Evolutionary conservation across 2,797 vertebrate genomes (phyloP), one percentile per base, ranked within the genome.

Genomic region (Poecilia velifera): DNA sequence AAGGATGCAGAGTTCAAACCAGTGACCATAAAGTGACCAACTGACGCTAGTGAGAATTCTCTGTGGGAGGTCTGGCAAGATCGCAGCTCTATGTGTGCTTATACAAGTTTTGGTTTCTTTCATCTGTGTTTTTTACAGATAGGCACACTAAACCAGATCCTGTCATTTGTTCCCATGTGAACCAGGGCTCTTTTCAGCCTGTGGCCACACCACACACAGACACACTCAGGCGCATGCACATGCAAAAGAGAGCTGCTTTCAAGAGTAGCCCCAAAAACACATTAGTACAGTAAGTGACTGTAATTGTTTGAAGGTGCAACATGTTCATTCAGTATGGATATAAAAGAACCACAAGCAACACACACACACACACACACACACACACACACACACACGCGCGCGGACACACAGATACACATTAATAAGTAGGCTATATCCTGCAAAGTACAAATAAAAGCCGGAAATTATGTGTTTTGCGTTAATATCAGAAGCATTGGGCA

Each of bases 151-250:
- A 91, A 90, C 87, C 87, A 91, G 82, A 92, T 91, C 90, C 92
- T 91, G 90, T 92, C 86, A 91, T 92, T 93, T 91, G 88, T 91
- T 90, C 82, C 88, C 88, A 88, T 87, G 87, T 88, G 88, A 92
- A 89, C 88, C 43, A 8, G 64, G 55, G 81, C 83, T 82, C 78
- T 79, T 87, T 87, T 79, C 82, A 89, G 91, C 72, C 75, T 79
- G 62, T 41, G 77, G 88, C 86, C 90, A 87, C 88, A 90, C 90
- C 89, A 92, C 90, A 92, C 87, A 88, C 89, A 92, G 76, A 80
- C 88, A 71, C 59, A 20, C 28, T 45, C 76, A 88, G 22, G 77
- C 78, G 41, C 79, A 86, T 76, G 73, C 80, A 72, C 72, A 76
- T 1, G 76, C 59, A 74, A 76, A 80, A 72, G 47, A 70, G 75